Conservation (phyloP, 92 coral and sea anemone species). For the Siderastrea radians region DNA sequence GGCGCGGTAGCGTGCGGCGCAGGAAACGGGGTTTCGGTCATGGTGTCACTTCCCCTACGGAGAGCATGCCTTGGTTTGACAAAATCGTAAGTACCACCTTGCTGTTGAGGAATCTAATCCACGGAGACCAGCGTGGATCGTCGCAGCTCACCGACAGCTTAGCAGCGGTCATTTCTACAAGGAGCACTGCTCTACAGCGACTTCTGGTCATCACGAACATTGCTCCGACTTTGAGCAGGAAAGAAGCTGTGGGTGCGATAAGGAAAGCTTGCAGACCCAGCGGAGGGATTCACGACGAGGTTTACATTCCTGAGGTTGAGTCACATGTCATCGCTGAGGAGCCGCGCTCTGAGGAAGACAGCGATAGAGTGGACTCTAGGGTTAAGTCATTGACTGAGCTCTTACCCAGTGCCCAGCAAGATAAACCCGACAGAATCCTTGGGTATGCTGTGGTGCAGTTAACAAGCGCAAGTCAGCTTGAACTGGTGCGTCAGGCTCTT, state of each 20-base stretch:
- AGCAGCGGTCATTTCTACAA: constrained; percentile 77
- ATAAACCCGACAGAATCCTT: constrained; percentile 64
- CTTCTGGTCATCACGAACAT: constrained; percentile 89
- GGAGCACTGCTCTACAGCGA: constrained; percentile 87
- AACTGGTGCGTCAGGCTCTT: constrained; percentile 88
- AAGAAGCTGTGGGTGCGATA: constrained; percentile 80
- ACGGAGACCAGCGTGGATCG: constrained; percentile 73
- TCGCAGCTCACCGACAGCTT: constrained; percentile 70
- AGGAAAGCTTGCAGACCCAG: constrained; percentile 91
- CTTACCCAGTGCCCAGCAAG: constrained; percentile 67
- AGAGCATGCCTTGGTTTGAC: constrained; percentile 96
- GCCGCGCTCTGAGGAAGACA: constrained; percentile 2
- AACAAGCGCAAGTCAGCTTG: constrained; percentile 87
- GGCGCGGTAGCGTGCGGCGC: constrained; percentile 77
- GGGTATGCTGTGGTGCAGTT: constrained; percentile 93
- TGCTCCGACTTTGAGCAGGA: constrained; percentile 73
- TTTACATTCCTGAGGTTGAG: constrained; percentile 76
- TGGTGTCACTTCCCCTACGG: constrained; percentile 84
- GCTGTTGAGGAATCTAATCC: constrained; percentile 78
- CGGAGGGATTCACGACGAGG: constrained; percentile 83
- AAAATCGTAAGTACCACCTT: constrained; percentile 74
- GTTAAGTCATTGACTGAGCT: constrained; percentile 53
- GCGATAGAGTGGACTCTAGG: constrained; percentile 16
- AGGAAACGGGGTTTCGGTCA: constrained; percentile 75
- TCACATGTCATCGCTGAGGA: constrained; percentile 21